These are phyloP conservation scores for Oryzias curvinotus DNA, from an alignment of 2,113 vertebrate species.

Conservation along the genomic window DNA sequence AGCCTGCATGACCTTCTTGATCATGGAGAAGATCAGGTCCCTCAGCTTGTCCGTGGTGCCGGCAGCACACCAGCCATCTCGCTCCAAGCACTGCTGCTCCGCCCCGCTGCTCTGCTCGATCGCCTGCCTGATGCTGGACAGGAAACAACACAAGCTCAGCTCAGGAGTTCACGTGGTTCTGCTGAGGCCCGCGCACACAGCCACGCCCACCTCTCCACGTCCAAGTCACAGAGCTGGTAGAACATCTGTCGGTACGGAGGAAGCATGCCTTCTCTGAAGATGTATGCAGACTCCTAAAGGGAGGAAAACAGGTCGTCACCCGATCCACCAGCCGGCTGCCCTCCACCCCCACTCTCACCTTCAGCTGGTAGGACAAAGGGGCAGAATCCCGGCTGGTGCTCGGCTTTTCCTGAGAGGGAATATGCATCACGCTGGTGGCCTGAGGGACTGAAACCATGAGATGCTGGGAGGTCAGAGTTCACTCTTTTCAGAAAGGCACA, in stretches of 20 bases:
- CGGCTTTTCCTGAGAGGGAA: conserved; percentile 79
- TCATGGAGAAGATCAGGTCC: conserved; percentile 89
- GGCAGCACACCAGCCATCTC: conserved; percentile 91
- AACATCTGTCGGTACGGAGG: conserved; percentile 98
- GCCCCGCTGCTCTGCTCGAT: conserved; percentile 79
- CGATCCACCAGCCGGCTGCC: not conserved
- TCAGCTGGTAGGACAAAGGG: conserved; percentile 83
- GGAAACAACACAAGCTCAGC: not conserved
- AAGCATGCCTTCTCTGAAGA: conserved; percentile 88
- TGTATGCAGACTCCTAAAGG: conserved; percentile 86
- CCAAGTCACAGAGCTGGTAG: conserved; percentile 95
- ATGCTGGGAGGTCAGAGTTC: no score
- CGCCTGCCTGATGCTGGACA: conserved; percentile 82
- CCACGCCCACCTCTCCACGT: conserved; percentile 84
- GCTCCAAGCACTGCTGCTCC: conserved; percentile 83
- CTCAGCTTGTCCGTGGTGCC: conserved; percentile 89
- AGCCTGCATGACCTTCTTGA: conserved; percentile 84
- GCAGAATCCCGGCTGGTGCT: conserved; percentile 59
- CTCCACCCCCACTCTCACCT: conserved; percentile 70
- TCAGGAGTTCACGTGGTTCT: not conserved
- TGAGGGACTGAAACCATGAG: conserved; percentile 77
- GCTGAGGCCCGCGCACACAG: not conserved
- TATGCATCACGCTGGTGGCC: conserved; percentile 82
- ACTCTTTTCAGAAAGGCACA: no score
- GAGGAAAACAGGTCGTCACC: not conserved